A percentile compares a stretch with the other conserved stretches of the same genome.
phyloP scores from a whole-genome alignment of 2,113 vertebrate genomes.

The Pteruthius melanotis region DNA sequence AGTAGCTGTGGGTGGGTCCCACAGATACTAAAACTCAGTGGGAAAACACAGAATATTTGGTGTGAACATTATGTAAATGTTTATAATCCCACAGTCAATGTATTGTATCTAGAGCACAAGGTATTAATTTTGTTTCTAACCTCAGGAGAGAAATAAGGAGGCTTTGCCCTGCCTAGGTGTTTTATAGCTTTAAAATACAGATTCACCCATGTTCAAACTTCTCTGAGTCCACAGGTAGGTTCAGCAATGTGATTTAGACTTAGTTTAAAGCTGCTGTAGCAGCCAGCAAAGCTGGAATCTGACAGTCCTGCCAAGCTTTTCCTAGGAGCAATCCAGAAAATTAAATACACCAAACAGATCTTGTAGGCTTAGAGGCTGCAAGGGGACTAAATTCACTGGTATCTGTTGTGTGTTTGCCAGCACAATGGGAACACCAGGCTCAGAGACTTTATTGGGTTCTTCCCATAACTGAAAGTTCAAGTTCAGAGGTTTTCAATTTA shows the following conservation, averaged over 20 bases:
- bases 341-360: background rate
- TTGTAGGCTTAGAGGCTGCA: background rate
- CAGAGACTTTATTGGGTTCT: background rate
- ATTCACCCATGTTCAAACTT: accelerated
- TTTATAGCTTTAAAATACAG: background rate
- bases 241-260: background rate
- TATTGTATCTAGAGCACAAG: background rate
- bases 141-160: background rate
- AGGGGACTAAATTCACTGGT: background rate
- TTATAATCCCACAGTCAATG: background rate
- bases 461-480: background rate
- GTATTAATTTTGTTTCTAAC: background rate
- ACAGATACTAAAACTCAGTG: background rate
- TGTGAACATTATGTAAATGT: background rate
- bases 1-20: background rate
- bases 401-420: background rate
- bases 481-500: background rate
- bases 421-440: background rate
- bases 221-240: background rate
- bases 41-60: background rate
- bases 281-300: background rate
- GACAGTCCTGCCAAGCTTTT: background rate
- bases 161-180: background rate
- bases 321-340: background rate
- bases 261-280: background rate